Evolutionary conservation across 2,797 vertebrate genomes (phyloP), one percentile per base, ranked within the genome.

Genomic region (Dipus sagitta): DNA sequence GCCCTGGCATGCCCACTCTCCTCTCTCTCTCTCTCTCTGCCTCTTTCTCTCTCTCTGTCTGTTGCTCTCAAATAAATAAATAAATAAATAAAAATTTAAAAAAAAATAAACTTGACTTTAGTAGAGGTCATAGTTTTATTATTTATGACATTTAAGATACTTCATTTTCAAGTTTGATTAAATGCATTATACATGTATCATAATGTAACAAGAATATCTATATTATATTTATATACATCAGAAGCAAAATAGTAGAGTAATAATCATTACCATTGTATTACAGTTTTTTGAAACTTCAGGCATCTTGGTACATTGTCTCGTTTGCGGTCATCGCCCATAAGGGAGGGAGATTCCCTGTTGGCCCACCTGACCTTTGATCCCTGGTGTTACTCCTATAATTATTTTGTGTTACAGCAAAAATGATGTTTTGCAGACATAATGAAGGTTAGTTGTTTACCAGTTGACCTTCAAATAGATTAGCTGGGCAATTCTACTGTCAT

Each of bases 61-160:
- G n/a, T n/a, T n/a, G n/a, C n/a, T n/a, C n/a, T n/a, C n/a, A n/a
- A n/a, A n/a, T n/a, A n/a, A n/a, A n/a, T n/a, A n/a, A n/a, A n/a
- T n/a, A n/a, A n/a, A n/a, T n/a, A n/a, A n/a, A n/a, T n/a, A n/a
- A n/a, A n/a, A n/a, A n/a, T n/a, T n/a, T n/a, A n/a, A n/a, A n/a
- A n/a, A n/a, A n/a, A n/a, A 88, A 65, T 78, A 82, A 76, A 82
- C 23, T 70, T 62, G 52, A 47, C 60, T 83, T 86, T 72, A 74
- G 38, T 23, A 83, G 54, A 72, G 10, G 14, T 28, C 30, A 92
- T n/a, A 24, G 10, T 81, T 86, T 72, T 72, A 72, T 72, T 75
- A 47, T 42, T 62, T 64, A n/a, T 78, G 67, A 64, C 21, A 20
- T 87, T 60, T 65, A 68, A 52, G 14, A 52, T 67, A 76, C 2